phyloP scores from a whole-genome alignment of 1,140 invertebrate genomes.

The Antheraea mylitta region DNA sequence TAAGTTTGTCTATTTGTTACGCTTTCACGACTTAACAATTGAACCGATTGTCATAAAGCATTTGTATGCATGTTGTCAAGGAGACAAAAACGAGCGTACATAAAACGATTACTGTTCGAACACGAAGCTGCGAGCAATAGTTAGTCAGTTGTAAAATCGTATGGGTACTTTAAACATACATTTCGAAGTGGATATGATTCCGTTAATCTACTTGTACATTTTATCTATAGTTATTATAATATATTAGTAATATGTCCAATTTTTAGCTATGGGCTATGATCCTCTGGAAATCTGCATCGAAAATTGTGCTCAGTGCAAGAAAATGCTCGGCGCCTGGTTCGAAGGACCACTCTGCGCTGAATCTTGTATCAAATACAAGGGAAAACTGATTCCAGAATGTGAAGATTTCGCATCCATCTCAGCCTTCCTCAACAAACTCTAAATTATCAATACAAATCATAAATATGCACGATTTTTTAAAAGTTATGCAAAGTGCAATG shows the following conservation, averaged over 20 bases:
- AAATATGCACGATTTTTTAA: neutral
- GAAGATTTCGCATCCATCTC: conserved; percentile 88
- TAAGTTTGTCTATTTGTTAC: no score
- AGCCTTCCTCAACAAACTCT: conserved; percentile 86
- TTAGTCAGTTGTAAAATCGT: no score
- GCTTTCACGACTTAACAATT: no score
- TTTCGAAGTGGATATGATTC: no score
- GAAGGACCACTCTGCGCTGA: conserved; percentile 90
- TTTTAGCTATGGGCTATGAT: conserved; percentile 64
- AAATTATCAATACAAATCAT: conserved; percentile 6
- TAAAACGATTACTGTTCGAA: no score
- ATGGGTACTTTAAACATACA: no score
- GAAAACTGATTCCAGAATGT: conserved; percentile 90
- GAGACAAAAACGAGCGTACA: no score
- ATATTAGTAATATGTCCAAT: neutral
- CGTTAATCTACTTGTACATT: no score
- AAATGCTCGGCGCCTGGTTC: conserved; percentile 91
- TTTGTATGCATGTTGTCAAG: no score
- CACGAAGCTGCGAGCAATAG: no score
- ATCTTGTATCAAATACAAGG: conserved; percentile 89
- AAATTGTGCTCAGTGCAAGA: conserved; percentile 93
- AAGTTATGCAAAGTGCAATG: neutral
- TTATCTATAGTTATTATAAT: no score
- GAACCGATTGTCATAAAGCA: no score
- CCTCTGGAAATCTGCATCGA: conserved; percentile 85